Evolutionary conservation across 2,113 vertebrate genomes (phyloP).

Genomic region (Charina bottae): DNA sequence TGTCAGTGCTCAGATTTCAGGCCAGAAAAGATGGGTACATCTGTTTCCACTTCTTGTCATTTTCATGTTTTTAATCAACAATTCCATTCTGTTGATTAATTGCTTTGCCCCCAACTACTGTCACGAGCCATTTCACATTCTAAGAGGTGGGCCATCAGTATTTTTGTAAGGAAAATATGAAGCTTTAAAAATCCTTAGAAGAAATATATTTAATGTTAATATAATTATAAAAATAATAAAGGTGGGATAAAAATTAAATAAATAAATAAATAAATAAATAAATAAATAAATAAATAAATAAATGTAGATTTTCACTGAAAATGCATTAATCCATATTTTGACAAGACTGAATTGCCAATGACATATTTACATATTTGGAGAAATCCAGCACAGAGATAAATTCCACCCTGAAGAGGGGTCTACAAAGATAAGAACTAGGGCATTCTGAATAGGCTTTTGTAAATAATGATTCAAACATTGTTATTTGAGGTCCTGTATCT

Average conservation of each 20-base stretch:
- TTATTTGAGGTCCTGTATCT: not conserved
- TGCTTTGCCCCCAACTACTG: not conserved
- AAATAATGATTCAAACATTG: not conserved
- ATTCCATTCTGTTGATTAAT: not conserved
- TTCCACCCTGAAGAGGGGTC: not conserved
- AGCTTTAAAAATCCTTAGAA: not conserved
- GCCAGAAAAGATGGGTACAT: not conserved
- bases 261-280: too few species aligned
- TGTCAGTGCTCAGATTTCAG: not conserved
- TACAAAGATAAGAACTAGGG: not conserved
- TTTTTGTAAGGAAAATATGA: not conserved
- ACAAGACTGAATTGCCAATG: not conserved
- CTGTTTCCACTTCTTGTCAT: not conserved
- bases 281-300: too few species aligned
- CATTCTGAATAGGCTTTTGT: not conserved
- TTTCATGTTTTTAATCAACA: not conserved
- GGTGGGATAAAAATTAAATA: too few species aligned
- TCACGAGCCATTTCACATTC: not conserved
- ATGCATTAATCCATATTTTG: not conserved
- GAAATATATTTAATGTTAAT: not conserved
- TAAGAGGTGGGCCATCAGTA: not conserved
- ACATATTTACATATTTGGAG: not conserved
- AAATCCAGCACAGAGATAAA: not conserved
- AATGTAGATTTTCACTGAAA: not conserved
- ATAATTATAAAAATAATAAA: too few species aligned